A percentile compares a stretch with the other conserved stretches of the same genome.
Evolutionary conservation across 2,113 vertebrate species (phyloP).

Genomic region (Alligator sinensis): DNA sequence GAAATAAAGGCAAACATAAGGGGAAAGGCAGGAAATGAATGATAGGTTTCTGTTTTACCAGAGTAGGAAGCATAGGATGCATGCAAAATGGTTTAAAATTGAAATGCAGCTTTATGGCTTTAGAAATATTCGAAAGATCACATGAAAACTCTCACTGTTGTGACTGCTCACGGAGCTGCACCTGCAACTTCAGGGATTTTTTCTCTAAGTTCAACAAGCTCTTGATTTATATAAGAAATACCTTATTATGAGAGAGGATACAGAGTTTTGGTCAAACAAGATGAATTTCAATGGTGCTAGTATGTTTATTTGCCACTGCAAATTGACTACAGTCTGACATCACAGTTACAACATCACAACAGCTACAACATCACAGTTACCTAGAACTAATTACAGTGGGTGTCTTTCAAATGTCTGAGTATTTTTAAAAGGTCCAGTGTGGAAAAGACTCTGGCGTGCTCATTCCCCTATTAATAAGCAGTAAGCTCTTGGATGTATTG

Average conservation of each 20-base stretch:
- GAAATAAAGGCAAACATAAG: background rate
- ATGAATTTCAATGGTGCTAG: background rate
- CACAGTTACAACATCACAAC: too few relatives aligned
- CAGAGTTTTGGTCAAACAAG: background rate
- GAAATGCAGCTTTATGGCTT: background rate
- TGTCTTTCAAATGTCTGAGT: background rate
- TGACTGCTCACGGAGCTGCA: too few relatives aligned
- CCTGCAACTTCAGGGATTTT: background rate
- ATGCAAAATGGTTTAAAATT: too few relatives aligned
- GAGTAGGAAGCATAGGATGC: background rate
- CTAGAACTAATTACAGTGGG: background rate
- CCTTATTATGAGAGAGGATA: background rate
- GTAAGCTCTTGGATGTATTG: background rate
- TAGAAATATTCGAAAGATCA: background rate
- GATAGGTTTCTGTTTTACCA: too few relatives aligned
- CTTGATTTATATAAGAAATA: background rate
- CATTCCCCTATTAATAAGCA: background rate
- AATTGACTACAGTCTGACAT: too few relatives aligned
- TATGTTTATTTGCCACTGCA: background rate
- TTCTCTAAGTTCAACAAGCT: background rate
- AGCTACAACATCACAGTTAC: background rate
- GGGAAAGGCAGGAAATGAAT: background rate
- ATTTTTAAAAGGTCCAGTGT: background rate
- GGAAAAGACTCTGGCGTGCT: background rate
- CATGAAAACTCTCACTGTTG: accelerated